A percentile compares a stretch with the other conserved stretches of the same genome.
These are phyloP conservation scores for Orgyia antiqua DNA, from an alignment of 2,888 invertebrate genomes.

Conservation along the genomic window DNA sequence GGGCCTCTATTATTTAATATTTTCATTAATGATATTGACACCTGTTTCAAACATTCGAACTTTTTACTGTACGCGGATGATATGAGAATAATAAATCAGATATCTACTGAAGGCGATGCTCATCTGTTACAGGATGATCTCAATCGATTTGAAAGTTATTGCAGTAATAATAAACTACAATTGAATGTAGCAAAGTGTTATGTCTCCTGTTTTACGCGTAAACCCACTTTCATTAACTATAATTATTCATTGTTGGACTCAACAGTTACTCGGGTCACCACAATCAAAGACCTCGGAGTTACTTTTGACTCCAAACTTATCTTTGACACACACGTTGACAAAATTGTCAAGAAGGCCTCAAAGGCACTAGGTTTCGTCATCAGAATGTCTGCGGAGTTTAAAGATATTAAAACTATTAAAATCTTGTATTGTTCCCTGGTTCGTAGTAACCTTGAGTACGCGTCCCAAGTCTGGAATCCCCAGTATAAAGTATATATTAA, in stretches of 20 bases:
- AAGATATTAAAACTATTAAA: neutral
- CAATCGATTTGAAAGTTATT: neutral
- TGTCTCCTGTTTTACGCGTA: neutral
- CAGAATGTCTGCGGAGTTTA: neutral
- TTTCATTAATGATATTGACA: neutral
- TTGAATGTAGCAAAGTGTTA: neutral
- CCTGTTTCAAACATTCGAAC: neutral
- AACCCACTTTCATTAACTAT: neutral
- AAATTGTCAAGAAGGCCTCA: neutral
- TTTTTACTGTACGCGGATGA: neutral
- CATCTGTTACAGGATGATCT: neutral
- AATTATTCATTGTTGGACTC: neutral
- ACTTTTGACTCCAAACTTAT: neutral
- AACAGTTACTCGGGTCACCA: neutral
- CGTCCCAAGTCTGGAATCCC: neutral
- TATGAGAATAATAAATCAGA: neutral
- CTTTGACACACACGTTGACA: neutral
- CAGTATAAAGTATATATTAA: neutral
- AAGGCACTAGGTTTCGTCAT: neutral
- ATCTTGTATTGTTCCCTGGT: neutral
- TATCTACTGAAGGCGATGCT: neutral
- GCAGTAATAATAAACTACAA: neutral
- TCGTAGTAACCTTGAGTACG: neutral
- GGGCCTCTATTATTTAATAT: neutral
- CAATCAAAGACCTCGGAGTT: neutral